Base-by-base conservation (phyloP, 2,113 vertebrate species). In the Anas platyrhynchos region DNA sequence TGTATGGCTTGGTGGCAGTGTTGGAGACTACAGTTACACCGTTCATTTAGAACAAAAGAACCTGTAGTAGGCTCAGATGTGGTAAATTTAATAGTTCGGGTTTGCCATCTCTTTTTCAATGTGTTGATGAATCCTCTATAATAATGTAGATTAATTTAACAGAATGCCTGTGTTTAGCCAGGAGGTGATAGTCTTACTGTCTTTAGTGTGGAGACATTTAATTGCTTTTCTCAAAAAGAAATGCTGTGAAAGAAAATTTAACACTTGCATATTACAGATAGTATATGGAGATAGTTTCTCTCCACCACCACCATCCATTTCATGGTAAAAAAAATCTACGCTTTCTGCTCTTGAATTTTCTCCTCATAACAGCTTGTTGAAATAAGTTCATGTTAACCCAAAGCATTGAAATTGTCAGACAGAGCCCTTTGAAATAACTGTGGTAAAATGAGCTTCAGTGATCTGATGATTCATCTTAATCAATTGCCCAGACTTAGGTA, bases 391-490 rank as follows among this genome's bases (percentile, higher is more conserved):
- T 5, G 62, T 82, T 68, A 78, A 84, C 66, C 34, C 16, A 25
- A 86, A 89, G 34, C 36, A 34, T 71, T 86, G 69, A 82, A 93
- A 92, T 54, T 68, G 29, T 68, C 67, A 83, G 66, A 21, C 18
- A 63, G 59, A 80, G 8, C 58, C 69, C 3, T 2, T 41, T 89
- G 81, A 76, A 91, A 79, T 76, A 62, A 50, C 34, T 71, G 50
- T 44, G 52, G 15, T 48, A 78, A 93, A 91, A 91, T 21, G 22
- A 81, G 83, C 74, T 82, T 79, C 66, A 58, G 56, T 72, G 54
- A 72, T 67, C 29, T 67, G 43, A 91, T 82, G 69, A 79, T 88
- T 88, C 52, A 65, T 89, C 78, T 93, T 75, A 71, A 96, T 92
- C 83, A 59, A 20, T 92, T 92, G 72, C 67, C 36, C 80, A 55